Evolutionary conservation across 1,140 invertebrate genomes (phyloP).

Genomic region (Tetramorium simillimum): DNA sequence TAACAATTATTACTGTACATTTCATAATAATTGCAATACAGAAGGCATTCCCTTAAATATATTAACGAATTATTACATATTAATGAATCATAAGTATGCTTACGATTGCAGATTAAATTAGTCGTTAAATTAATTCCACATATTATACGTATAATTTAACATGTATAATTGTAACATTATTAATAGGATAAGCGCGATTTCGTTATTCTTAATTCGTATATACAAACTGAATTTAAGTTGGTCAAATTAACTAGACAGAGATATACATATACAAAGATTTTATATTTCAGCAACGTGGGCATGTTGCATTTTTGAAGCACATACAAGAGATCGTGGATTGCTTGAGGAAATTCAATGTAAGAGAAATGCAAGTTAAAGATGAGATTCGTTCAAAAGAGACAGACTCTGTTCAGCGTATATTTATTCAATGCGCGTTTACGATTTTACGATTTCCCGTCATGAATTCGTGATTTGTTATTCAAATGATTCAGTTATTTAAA

Average conservation of each 20-base stretch:
- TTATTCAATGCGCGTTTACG: background rate
- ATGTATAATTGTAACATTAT: background rate
- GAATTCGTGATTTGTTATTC: conserved; percentile 9
- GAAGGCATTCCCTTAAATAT: background rate
- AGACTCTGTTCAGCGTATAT: background rate
- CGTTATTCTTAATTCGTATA: background rate
- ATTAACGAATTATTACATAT: background rate
- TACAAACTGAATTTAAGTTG: too few species aligned
- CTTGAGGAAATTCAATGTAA: conserved; percentile 99
- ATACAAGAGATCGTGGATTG: conserved; percentile 99
- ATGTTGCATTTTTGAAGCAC: conserved; percentile 99
- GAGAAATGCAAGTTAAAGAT: conserved; percentile 99
- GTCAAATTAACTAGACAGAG: too few species aligned
- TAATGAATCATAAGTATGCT: background rate
- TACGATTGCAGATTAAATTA: background rate
- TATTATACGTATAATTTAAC: background rate
- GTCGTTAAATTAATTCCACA: background rate
- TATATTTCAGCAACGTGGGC: conserved; percentile 96
- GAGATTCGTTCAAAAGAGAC: conserved; percentile 73
- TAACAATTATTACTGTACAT: background rate
- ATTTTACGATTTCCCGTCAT: background rate
- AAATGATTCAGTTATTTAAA: background rate
- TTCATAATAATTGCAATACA: background rate
- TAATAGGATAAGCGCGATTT: background rate
- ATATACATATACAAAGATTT: conserved; percentile 1